Conservation (phyloP, 2,113 vertebrate genomes). For the Sander lucioperca region DNA sequence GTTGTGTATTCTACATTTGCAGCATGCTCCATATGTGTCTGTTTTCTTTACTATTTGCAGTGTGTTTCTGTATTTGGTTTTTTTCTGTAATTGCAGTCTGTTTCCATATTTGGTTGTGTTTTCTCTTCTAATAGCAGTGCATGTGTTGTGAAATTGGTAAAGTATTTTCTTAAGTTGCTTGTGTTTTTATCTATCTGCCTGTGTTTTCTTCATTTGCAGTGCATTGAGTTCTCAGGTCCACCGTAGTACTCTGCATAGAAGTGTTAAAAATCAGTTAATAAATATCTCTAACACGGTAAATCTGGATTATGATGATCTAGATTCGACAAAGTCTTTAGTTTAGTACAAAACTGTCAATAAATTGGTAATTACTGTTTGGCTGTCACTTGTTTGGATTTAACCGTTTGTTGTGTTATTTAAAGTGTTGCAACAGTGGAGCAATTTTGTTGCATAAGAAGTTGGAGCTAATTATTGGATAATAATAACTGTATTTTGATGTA, state of each 20-base stretch:
- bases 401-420: not conserved
- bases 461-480: not conserved
- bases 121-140: not conserved
- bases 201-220: not conserved
- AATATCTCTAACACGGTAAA: not conserved
- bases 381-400: not conserved
- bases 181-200: not conserved
- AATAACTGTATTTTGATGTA: not conserved
- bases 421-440: not conserved
- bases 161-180: not conserved
- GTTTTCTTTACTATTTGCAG: not conserved
- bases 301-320: not conserved
- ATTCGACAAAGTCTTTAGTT: not conserved
- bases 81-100: too few species aligned
- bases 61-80: not conserved
- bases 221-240: not conserved
- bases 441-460: not conserved
- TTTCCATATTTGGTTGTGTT: too few species aligned
- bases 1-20: not conserved
- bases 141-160: too few species aligned
- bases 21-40: not conserved
- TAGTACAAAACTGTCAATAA: not conserved
- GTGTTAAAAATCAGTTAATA: not conserved
- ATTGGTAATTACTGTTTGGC: not conserved
- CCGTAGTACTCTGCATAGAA: not conserved